A percentile compares a stretch with the other conserved stretches of the same genome.
Conservation (phyloP, 2,888 invertebrate genomes). For the Anthoptus insignis region DNA sequence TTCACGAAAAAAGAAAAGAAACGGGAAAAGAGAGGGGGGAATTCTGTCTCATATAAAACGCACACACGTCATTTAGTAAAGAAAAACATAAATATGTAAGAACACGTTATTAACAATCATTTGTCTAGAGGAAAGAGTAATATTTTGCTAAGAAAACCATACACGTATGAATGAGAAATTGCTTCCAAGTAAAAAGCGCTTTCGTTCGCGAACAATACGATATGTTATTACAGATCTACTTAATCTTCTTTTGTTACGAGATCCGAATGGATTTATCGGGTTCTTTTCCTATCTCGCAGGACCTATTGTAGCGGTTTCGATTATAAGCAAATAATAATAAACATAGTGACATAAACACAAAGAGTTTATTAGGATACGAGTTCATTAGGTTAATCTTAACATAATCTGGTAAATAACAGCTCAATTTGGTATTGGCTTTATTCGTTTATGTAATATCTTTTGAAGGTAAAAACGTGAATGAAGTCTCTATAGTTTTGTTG, state of each 20-base stretch:
- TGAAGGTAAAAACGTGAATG: no score
- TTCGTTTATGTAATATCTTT: no score
- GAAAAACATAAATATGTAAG: background rate
- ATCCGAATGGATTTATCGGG: constrained; percentile 67
- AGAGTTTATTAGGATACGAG: no score
- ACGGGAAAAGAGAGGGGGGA: no score
- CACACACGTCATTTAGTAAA: no score
- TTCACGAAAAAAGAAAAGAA: no score
- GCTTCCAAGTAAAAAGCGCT: constrained; percentile 62
- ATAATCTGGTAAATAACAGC: no score
- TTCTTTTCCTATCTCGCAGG: constrained; percentile 59
- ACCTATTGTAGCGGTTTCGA: constrained; percentile 58
- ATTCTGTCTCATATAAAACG: no score
- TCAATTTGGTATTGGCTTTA: no score
- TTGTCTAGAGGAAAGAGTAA: constrained; percentile 22
- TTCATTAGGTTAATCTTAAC: no score
- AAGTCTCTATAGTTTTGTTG: no score
- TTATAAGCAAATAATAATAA: constrained; percentile 54
- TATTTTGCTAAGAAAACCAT: constrained; percentile 31
- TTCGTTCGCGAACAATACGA: constrained; percentile 59
- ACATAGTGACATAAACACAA: no score
- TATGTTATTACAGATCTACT: constrained; percentile 70
- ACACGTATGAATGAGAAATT: constrained; percentile 55
- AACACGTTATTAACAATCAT: constrained; percentile 4
- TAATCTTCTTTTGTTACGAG: constrained; percentile 76